Base-by-base conservation (phyloP, 2,797 vertebrate genomes). In the Lophius americanus region DNA sequence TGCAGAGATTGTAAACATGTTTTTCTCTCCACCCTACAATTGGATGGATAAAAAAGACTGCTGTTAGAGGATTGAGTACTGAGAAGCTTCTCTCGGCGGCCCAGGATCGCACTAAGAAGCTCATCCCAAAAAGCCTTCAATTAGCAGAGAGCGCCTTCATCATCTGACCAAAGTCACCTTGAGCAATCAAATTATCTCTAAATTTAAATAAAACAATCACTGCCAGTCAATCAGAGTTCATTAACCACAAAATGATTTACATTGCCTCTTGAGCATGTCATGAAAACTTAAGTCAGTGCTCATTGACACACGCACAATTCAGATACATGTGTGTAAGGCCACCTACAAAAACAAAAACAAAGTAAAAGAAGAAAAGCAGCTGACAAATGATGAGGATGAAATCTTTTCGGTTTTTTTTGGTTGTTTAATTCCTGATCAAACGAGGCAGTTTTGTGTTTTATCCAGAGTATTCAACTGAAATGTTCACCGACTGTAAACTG, bases 141-240 rank as follows among this genome's bases (percentile, higher is more conserved):
- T 93, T 90, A 92, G 70, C 70, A 68, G 75, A 61, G 60, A 39
- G 60, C n/a, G 58, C 65, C 82, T 84, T 85, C 84, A 82, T 88
- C 83, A 70, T 73, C 46, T 54, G 74, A 81, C 82, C 83, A 92
- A 92, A 89, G 90, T 89, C 91, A 92, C 91, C 90, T 89, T 88
- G 61, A 90, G 79, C 79, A 86, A 88, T 91, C 70, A 79, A 87
- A 91, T 91, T 82, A 88, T 85, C 79, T 82, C 64, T 14, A 76
- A 79, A 83, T 88, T 79, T 80, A 78, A 81, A 84, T 72, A 82
- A 82, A 88, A 85, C 76, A 84, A 89, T 86, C 77, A 73, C 51
- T 64, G 57, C 68, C 66, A 66, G 88, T 91, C 79, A 83, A 84
- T 89, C 85, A 68, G 43, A 70, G 73, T 75, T 84, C 71, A 89